These are phyloP conservation scores for Ophion costatus DNA, from an alignment of 2,888 invertebrate species.

Conservation along the genomic window DNA sequence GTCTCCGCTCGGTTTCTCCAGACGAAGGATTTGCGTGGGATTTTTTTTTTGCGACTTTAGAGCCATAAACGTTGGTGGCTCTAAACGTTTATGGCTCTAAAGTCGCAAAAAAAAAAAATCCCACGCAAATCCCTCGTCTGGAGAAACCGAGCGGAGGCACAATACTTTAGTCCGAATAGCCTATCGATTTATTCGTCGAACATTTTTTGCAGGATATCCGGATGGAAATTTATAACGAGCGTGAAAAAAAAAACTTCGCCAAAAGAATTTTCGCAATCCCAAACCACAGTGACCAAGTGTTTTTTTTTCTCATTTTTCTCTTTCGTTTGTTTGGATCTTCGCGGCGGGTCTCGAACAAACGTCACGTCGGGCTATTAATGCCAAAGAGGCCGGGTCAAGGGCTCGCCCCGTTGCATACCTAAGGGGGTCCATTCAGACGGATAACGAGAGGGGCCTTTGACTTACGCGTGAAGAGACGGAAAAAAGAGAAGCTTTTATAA, in stretches of 20 bases:
- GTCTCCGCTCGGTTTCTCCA: background rate
- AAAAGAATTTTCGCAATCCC: too few species aligned
- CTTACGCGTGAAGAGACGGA: background rate
- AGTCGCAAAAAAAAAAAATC: background rate
- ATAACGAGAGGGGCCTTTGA: constrained; percentile 11
- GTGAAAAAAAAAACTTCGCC: background rate
- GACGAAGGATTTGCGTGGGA: background rate
- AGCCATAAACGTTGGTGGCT: background rate
- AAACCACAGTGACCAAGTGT: background rate
- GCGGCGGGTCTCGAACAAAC: background rate
- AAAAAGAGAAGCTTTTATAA: constrained; percentile 15
- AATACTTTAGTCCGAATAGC: background rate
- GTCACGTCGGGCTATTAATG: constrained; percentile 9
- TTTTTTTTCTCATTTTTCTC: background rate
- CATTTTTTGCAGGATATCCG: background rate
- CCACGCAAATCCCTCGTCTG: background rate
- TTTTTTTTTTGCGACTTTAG: background rate
- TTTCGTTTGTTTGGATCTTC: background rate
- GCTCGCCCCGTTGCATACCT: constrained; percentile 7
- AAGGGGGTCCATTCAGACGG: background rate
- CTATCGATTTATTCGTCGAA: background rate
- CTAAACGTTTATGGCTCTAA: background rate
- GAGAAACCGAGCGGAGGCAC: background rate
- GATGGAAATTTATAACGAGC: too few species aligned
- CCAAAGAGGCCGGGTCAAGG: constrained; percentile 13